Percentiles rank a stretch among this genome's conserved stretches.
phyloP scores from a whole-genome alignment of 92 coral and sea anemone species.

The Umimayanthus chanpuru region DNA sequence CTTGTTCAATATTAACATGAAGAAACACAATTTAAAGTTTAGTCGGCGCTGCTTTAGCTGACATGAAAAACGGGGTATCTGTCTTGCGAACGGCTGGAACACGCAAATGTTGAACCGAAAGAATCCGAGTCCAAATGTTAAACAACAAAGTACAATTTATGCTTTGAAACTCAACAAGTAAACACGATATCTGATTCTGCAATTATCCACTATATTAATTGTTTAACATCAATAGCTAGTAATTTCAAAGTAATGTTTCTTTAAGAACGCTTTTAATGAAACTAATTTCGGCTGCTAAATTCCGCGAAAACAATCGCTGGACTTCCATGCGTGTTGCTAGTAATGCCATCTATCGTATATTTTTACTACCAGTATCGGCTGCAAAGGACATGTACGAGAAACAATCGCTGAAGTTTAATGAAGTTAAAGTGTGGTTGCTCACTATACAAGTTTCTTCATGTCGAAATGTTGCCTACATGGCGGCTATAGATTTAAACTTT shows the following conservation, averaged over 20 bases:
- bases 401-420: background rate
- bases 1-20: background rate
- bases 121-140: background rate
- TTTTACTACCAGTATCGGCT: background rate
- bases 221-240: background rate
- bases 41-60: background rate
- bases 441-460: background rate
- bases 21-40: background rate
- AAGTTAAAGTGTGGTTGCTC: background rate
- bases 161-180: conserved; percentile 2
- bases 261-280: background rate
- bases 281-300: background rate
- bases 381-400: background rate
- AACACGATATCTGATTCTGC: background rate
- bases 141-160: background rate
- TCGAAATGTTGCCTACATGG: background rate
- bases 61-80: no score
- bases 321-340: no score
- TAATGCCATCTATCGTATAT: background rate
- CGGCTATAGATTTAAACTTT: no score
- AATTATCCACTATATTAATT: background rate
- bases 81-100: no score
- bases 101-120: background rate
- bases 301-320: background rate
- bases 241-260: background rate